A percentile compares a stretch with the other conserved stretches of the same genome.
Conservation (phyloP, 2,888 invertebrate species). For the Trichacis sp. region DNA sequence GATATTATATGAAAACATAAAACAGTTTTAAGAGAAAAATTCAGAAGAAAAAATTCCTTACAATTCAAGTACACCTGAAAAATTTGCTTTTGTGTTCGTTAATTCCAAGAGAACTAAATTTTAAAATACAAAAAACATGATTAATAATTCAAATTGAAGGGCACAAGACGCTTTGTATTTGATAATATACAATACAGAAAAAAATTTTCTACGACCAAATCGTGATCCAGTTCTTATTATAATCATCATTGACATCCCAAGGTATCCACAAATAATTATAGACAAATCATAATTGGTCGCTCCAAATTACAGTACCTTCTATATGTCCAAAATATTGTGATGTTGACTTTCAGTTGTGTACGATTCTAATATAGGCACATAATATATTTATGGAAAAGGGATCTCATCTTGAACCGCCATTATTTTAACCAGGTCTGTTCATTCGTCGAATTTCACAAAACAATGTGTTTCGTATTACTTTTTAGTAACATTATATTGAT, state of each 20-base stretch:
- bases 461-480: too few relatives aligned
- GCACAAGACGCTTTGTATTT: too few relatives aligned
- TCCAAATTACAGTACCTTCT: conserved; percentile 74
- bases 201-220: conserved; percentile 55
- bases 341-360: conserved; percentile 78
- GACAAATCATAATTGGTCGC: conserved; percentile 77
- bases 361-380: conserved; percentile 74
- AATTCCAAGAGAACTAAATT: too few relatives aligned
- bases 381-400: conserved; percentile 73
- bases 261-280: conserved; percentile 78
- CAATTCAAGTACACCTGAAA: too few relatives aligned
- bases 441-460: conserved; percentile 70
- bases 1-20: too few relatives aligned
- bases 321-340: conserved; percentile 72
- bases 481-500: too few relatives aligned
- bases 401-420: conserved; percentile 77
- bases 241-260: conserved; percentile 78
- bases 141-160: too few relatives aligned
- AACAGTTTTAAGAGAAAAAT: too few relatives aligned
- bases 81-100: too few relatives aligned
- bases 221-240: conserved; percentile 72
- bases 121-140: too few relatives aligned
- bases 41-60: too few relatives aligned
- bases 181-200: neutral
- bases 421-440: conserved; percentile 74